A percentile compares a stretch with the other conserved stretches of the same genome.
Conservation (phyloP, 2,888 invertebrate species). For the Cepaea hortensis region DNA sequence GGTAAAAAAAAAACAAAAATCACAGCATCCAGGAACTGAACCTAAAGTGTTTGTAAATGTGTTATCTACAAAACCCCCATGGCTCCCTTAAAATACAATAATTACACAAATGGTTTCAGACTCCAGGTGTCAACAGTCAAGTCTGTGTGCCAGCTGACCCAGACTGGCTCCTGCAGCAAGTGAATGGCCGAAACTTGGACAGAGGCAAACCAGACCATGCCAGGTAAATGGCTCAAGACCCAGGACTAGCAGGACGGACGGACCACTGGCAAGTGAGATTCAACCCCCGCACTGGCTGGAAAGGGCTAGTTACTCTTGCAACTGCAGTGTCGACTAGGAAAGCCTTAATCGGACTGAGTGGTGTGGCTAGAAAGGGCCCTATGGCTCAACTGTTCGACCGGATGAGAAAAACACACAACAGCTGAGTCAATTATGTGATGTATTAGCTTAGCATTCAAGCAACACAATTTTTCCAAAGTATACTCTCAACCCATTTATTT, state of each 20-base stretch:
- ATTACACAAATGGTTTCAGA: no score
- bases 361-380: slow-evolving; percentile 14
- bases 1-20: no score
- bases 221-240: slow-evolving; percentile 2
- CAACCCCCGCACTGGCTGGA: background rate
- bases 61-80: no score
- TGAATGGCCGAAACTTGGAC: slow-evolving; percentile 1
- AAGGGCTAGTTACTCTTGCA: background rate
- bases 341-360: slow-evolving; percentile 27
- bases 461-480: no score
- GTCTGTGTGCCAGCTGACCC: slow-evolving; percentile 9
- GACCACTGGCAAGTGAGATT: slow-evolving; percentile 3
- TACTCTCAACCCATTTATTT: background rate
- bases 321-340: slow-evolving; percentile 23
- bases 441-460: background rate
- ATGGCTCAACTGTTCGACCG: slow-evolving; percentile 33
- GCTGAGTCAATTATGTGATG: slow-evolving; percentile 28
- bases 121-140: background rate
- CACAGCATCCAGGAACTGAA: no score
- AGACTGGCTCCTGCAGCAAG: slow-evolving; percentile 14
- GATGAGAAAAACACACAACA: slow-evolving; percentile 35
- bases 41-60: no score
- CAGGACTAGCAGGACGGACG: background rate
- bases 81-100: no score
- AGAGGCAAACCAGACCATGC: slow-evolving; percentile 28